These are phyloP conservation scores for Bolborhynchus lineola DNA, from an alignment of 2,113 vertebrate species.

Conservation along the genomic window DNA sequence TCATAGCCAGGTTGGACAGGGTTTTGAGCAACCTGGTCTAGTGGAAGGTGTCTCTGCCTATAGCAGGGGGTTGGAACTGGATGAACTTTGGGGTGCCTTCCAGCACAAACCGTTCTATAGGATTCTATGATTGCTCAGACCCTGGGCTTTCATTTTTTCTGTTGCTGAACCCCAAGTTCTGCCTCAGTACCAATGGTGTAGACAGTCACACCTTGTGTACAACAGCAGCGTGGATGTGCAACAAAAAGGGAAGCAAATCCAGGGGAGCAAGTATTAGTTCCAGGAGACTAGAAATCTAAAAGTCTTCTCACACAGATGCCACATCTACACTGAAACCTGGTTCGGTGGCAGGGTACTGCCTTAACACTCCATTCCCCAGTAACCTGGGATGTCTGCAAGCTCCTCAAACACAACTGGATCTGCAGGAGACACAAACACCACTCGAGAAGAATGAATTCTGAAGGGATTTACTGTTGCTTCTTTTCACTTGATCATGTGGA, in stretches of 20 bases:
- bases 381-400: not conserved
- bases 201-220: not conserved
- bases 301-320: not conserved
- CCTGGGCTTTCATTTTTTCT: not conserved
- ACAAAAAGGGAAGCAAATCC: rapidly evolving
- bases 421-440: not conserved
- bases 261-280: not conserved
- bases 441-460: rapidly evolving
- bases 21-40: not conserved
- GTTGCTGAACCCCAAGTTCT: not conserved
- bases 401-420: not conserved
- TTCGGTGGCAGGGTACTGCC: not conserved
- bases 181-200: not conserved
- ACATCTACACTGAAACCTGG: not conserved
- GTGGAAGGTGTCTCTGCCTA: not conserved
- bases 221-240: rapidly evolving
- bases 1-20: not conserved
- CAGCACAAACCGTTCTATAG: not conserved
- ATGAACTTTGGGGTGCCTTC: not conserved
- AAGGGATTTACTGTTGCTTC: not conserved
- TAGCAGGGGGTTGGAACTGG: not conserved
- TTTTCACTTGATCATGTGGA: not conserved
- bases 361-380: not conserved
- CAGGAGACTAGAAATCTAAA: not conserved
- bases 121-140: not conserved